Base-by-base conservation (phyloP, 2,113 vertebrate genomes). In the Rhea pennata region DNA sequence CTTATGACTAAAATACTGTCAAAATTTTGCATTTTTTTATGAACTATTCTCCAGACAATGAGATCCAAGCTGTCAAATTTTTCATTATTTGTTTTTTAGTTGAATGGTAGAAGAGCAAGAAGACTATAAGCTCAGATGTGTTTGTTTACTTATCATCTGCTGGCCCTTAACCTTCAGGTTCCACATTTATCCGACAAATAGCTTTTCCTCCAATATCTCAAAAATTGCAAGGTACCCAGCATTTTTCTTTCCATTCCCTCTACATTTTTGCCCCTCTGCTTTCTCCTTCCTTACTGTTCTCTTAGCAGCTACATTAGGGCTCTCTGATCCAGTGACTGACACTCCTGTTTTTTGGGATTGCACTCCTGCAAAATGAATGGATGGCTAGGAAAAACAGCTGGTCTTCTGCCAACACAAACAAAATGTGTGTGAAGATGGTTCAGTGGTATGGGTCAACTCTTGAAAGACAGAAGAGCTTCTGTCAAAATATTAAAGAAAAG, bases 111-210 rank as follows among this genome's bases (percentile, higher is more conserved):
- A 87, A 92, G 50, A 92, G 53, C 44, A 81, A 62, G 70, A 92
- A 76, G 69, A 94, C 62, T 74, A 67, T 24, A 70, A 85, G 26
- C 54, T 91, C 67, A 87, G 7, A 95, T 54, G 64, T 64, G 31
- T 83, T 93, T 94, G 71, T 79, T 94, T 94, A 85, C 78, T 85
- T 95, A 87, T 85, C 77, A 91, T 91, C 93, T 92, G 94, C 81
- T 73, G 85, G 33, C 64, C 67, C 75, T 76, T 84, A 89, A 81
- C 67, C 81, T 85, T 59, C 87, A 67, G 21, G 62, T 79, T 76
- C 77, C 36, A 33, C 50, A n/a, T 42, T 91, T 85, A 72, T 85
- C 51, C 70, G 36, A 7, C 8, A 89, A 82, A 42, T 54, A 93
- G 65, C 39, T 83, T 69, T 73, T 79, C 48, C 58, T 76, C 54